Base-by-base conservation (phyloP, 2,888 invertebrate species). In the Empis stercorea region DNA sequence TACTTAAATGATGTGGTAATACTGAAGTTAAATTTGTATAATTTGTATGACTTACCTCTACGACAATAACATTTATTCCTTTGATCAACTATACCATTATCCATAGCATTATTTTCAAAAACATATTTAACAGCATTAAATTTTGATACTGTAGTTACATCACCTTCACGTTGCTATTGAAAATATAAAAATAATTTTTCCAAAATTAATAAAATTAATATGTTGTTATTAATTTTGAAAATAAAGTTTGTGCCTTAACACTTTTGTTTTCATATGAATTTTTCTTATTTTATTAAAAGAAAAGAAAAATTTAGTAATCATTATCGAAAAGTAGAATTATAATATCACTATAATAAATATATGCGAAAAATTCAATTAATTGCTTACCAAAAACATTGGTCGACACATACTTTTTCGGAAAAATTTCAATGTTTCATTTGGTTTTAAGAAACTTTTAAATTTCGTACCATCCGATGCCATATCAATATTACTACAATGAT, bases 361-460 rank as follows among this genome's bases (percentile, higher is more conserved):
- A n/a, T n/a, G n/a, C n/a, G n/a, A n/a, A n/a, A n/a, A n/a, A n/a
- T n/a, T n/a, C n/a, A n/a, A n/a, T n/a, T 27, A 27, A 27, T 9
- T 7, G 68, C 76, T 76, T 61, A 87, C 87, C 77, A 89, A 70
- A 42, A 74, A 74, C 23, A 84, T 83, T n/a, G 85, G 79, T 49
- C 92, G 74, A 64, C 92, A 93, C 59, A 92, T 74, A 61, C 88
- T 88, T 63, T 87, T 87, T 51, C 89, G 76, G 66, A 78, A 93
- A 68, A 92, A 87, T 49, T 80, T 64, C 0, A 89, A 64, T 0
- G 76, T 74, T 13, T 87, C 84, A 50, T 86, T 81, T 13, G 74
- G 76, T 20, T 72, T 59, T 1, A 88, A 74, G 44, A 78, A 78
- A 13, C 87, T 81, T 16, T 74, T 76, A 65, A 89, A 93, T 64